These are phyloP conservation scores for Pollenia griseotomentosa DNA, from an alignment of 2,888 invertebrate genomes.

Conservation along the genomic window DNA sequence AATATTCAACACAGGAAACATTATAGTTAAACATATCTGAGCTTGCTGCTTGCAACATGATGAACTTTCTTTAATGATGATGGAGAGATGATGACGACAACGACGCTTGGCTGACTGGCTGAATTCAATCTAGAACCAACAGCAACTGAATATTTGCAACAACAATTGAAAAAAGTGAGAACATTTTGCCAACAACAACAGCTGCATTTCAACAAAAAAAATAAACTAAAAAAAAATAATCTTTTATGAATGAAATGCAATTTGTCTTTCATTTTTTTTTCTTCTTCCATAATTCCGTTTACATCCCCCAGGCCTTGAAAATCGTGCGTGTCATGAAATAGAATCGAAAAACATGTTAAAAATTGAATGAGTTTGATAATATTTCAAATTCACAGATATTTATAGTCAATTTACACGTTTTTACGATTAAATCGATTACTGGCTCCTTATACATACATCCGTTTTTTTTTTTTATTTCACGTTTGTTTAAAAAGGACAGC, in stretches of 20 bases:
- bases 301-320: constrained; percentile 55
- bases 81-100: constrained; percentile 30
- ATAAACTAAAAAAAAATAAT: constrained; percentile 55
- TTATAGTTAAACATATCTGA: constrained; percentile 60
- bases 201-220: constrained; percentile 16
- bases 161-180: constrained; percentile 41
- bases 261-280: constrained; percentile 56
- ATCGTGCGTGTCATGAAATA: constrained; percentile 53
- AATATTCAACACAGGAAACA: constrained; percentile 68
- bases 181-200: constrained; percentile 42
- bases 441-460: not conserved
- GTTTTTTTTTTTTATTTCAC: not conserved
- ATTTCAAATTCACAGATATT: constrained; percentile 66
- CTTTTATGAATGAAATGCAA: constrained; percentile 67
- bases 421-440: constrained; percentile 55
- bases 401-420: constrained; percentile 67
- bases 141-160: not conserved
- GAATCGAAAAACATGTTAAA: not conserved
- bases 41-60: constrained; percentile 62
- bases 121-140: constrained; percentile 8
- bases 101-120: constrained; percentile 57
- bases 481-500: not conserved
- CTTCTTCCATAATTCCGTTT: constrained; percentile 5
- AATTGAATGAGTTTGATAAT: constrained; percentile 15
- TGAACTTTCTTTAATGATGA: constrained; percentile 50